Conservation (phyloP, 2,797 vertebrate species). For the Carcharodon carcharias region DNA sequence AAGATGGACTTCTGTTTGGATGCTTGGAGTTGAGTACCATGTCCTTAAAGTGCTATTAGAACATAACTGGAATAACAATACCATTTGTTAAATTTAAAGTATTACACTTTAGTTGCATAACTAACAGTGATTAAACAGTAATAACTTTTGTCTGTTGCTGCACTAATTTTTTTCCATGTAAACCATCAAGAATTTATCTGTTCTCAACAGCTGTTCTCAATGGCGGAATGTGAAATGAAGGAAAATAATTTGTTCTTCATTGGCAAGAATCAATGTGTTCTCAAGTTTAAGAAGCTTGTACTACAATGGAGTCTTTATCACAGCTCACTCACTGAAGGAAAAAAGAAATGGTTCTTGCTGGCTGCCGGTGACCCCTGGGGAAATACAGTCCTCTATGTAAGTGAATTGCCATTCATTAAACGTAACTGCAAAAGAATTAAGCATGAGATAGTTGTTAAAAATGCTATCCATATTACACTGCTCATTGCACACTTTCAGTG, state of each 20-base stretch:
- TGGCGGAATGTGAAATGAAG: background rate
- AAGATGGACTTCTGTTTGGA: background rate
- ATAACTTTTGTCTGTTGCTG: background rate
- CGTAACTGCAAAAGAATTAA: slow-evolving; percentile 7
- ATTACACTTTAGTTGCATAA: background rate
- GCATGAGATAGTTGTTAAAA: background rate
- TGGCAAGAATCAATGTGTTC: background rate
- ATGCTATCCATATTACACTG: background rate
- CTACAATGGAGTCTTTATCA: slow-evolving; percentile 13
- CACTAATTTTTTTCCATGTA: background rate
- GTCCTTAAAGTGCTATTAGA: background rate
- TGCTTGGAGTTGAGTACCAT: background rate
- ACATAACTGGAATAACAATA: background rate
- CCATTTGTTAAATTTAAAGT: background rate
- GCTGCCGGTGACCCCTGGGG: background rate
- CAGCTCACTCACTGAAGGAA: slow-evolving; percentile 1
- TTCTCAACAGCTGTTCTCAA: background rate
- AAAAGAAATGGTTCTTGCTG: background rate
- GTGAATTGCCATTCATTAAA: background rate
- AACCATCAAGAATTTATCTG: slow-evolving; percentile 20
- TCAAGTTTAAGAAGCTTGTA: background rate
- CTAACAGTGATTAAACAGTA: slow-evolving; percentile 17
- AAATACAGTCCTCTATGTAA: background rate
- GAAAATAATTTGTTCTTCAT: background rate
- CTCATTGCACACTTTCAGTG: background rate